Evolutionary conservation across 2,888 invertebrate genomes (phyloP), one percentile per base, ranked within the genome.

Genomic region (Watsonalla cultraria): DNA sequence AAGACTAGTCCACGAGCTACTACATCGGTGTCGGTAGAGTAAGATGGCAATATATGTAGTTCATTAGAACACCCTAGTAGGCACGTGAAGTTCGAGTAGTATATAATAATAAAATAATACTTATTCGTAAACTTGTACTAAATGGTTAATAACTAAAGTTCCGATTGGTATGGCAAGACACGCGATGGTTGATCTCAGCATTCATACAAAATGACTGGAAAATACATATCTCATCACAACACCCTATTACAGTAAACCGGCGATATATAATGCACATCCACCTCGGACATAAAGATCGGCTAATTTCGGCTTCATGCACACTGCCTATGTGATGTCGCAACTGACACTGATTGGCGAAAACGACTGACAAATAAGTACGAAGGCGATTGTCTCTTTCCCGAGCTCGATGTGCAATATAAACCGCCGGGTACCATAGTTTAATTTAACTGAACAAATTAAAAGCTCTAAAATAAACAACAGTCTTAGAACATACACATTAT

Each of bases 391-490:
- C 1, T 24, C 24, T 24, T 24, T 2, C 24, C 24, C 24, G 24
- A 24, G 24, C 24, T 2, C 24, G 24, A 24, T 24, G 24, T 24
- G 24, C 24, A 24, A 24, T 24, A 24, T 24, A 24, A 2, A 24
- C 24, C 24, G 24, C 24, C 24, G 24, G 4, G 24, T 24, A 24
- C 24, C 24, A 65, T 66, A 81, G 76, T 79, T 82, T 76, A 78
- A 80, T 75, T 78, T 75, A 84, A 84, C 76, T 75, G 81, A 89
- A 86, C 86, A 78, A 86, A 86, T 88, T 87, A 90, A 86, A 90
- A 80, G 80, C 86, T 90, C 86, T 90, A 87, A 80, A 84, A 80
- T 84, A 81, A 88, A 88, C 90, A 90, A 90, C 90, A 90, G 90
- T 90, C 90, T 90, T 90, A 90, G 78, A 81, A 85, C 79, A 84